phyloP scores from a whole-genome alignment of 2,797 vertebrate genomes.

The Ara ararauna region DNA sequence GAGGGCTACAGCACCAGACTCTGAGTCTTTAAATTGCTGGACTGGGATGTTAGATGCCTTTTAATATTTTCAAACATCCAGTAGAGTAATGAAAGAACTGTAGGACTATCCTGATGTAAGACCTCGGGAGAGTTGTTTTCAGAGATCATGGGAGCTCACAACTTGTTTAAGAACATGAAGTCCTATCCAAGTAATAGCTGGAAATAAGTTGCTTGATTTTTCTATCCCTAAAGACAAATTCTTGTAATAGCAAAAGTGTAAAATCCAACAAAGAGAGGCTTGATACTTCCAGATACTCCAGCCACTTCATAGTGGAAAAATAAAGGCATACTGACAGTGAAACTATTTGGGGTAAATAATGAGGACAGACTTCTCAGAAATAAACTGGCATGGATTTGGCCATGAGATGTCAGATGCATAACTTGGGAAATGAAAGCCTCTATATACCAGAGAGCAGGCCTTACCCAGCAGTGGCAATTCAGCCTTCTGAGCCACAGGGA shows the following conservation, averaged over 20 bases:
- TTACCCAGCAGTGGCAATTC: constrained; percentile 42
- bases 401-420: constrained; percentile 67
- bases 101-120: constrained; percentile 52
- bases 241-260: constrained; percentile 67
- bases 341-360: constrained; percentile 66
- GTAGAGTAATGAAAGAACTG: constrained; percentile 67
- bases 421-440: constrained; percentile 67
- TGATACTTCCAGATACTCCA: constrained; percentile 43
- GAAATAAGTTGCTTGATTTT: constrained; percentile 70
- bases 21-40: constrained; percentile 59
- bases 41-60: constrained; percentile 67
- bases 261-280: constrained; percentile 62
- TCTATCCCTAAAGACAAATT: constrained; percentile 67
- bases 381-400: constrained; percentile 61
- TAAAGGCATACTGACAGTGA: constrained; percentile 34
- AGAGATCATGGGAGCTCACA: constrained; percentile 56
- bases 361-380: constrained; percentile 60
- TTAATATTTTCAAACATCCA: constrained; percentile 72
- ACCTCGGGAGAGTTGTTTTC: constrained; percentile 58
- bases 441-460: constrained; percentile 33
- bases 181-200: constrained; percentile 61
- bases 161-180: constrained; percentile 68
- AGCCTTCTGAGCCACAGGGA: constrained; percentile 57
- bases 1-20: background rate
- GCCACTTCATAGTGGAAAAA: background rate